Evolutionary conservation across 92 coral and sea anemone genomes (phyloP).

Genomic region (Hydrozoanthus gracilis): DNA sequence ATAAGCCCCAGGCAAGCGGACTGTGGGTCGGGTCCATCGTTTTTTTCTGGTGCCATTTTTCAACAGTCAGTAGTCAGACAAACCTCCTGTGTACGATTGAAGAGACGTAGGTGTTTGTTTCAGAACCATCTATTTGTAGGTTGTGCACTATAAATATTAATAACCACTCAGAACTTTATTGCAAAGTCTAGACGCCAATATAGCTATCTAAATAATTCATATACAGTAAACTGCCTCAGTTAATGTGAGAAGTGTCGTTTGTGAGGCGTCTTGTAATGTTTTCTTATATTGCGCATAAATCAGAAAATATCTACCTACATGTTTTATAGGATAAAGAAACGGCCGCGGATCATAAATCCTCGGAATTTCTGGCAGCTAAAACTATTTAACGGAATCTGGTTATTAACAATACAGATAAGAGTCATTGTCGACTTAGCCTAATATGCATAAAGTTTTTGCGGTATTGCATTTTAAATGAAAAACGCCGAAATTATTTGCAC

Average conservation of each 20-base stretch:
- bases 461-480: background rate
- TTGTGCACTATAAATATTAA: conserved; percentile 20
- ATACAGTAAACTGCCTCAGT: background rate
- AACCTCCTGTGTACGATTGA: conserved; percentile 10
- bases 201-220: background rate
- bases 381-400: too few species aligned
- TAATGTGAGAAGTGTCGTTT: background rate
- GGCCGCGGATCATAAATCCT: too few species aligned
- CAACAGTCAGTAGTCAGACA: background rate
- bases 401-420: background rate
- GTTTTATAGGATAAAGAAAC: too few species aligned
- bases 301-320: background rate
- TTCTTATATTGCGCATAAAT: background rate
- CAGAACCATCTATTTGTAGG: conserved; percentile 4
- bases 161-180: background rate
- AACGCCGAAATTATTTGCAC: background rate
- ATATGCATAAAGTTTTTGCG: background rate
- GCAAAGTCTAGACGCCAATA: conserved; percentile 45
- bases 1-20: conserved; percentile 42
- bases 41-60: conserved; percentile 35
- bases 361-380: too few species aligned
- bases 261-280: background rate
- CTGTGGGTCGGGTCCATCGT: conserved; percentile 23
- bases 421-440: background rate
- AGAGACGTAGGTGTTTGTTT: background rate